These are phyloP conservation scores for Antheraea yamamai DNA, from an alignment of 2,888 invertebrate genomes.

Conservation along the genomic window DNA sequence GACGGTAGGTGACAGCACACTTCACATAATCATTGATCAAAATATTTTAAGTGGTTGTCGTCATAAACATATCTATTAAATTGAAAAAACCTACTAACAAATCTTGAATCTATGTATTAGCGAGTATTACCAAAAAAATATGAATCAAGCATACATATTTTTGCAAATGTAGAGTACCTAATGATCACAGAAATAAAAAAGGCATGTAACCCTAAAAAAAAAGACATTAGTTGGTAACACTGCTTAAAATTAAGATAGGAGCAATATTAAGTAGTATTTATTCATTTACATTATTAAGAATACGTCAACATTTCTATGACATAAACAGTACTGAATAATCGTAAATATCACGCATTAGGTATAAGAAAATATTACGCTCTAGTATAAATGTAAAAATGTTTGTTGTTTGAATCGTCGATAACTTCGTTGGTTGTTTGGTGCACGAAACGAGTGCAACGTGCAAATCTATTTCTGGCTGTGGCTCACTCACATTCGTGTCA, in stretches of 20 bases:
- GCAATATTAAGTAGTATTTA: not conserved
- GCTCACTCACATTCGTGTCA: constrained; percentile 41
- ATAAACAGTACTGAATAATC: not conserved
- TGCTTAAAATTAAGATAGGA: too few species aligned
- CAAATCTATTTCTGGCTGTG: constrained; percentile 49
- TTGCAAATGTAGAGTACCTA: too few species aligned
- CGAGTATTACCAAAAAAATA: too few species aligned
- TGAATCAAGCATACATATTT: too few species aligned
- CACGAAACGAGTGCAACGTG: constrained; percentile 47
- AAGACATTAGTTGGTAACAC: too few species aligned
- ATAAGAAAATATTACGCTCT: not conserved
- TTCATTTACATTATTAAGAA: not conserved
- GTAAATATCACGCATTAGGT: not conserved
- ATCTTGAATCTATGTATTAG: too few species aligned
- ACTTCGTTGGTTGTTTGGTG: not conserved
- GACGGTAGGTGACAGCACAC: too few species aligned
- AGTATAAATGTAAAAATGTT: not conserved
- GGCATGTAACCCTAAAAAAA: not conserved
- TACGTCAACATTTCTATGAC: not conserved
- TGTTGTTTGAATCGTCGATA: not conserved
- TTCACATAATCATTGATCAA: too few species aligned
- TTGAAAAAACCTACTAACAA: too few species aligned
- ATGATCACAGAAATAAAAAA: too few species aligned
- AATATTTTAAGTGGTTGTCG: too few species aligned
- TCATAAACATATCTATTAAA: too few species aligned